phyloP scores from a whole-genome alignment of 2,888 invertebrate species.

The Nomada ruficornis region DNA sequence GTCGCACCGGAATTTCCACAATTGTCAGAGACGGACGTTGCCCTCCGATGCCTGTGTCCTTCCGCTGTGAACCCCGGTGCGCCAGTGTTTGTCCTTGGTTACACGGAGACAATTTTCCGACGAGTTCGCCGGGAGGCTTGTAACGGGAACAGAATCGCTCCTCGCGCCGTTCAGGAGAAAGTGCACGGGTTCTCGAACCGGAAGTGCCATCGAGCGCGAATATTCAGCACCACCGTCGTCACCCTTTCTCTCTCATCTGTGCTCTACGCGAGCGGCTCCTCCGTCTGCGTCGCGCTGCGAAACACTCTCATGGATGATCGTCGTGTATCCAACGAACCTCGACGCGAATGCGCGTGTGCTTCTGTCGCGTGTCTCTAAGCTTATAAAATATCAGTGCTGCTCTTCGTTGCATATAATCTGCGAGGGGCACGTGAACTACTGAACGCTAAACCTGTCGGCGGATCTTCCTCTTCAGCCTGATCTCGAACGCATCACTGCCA shows the following conservation, averaged over 20 bases:
- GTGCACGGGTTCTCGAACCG: conserved; percentile 62
- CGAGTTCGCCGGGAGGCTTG: conserved; percentile 14
- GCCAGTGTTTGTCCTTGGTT: too few species aligned
- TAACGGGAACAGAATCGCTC: conserved; percentile 33
- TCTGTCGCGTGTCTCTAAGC: not conserved
- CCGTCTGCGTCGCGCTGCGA: not conserved
- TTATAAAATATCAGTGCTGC: not conserved
- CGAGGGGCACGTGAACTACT: not conserved
- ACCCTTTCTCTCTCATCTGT: conserved; percentile 42
- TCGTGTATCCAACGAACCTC: not conserved
- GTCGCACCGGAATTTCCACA: conserved; percentile 37
- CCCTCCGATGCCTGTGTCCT: conserved; percentile 35
- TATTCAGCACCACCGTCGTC: conserved; percentile 57
- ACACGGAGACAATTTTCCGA: not conserved
- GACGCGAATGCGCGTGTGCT: not conserved
- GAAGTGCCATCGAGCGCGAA: conserved; percentile 70
- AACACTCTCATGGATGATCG: conserved; percentile 20
- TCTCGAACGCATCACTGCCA: conserved; percentile 63
- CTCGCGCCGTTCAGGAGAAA: conserved; percentile 59
- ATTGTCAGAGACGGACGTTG: conserved; percentile 56
- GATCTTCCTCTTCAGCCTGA: conserved; percentile 15
- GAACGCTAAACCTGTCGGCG: not conserved
- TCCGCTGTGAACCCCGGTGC: not conserved
- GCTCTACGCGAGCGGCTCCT: conserved; percentile 8
- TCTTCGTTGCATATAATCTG: too few species aligned